phyloP scores from a whole-genome alignment of 2,888 invertebrate genomes.

The Phlogophora meticulosa region DNA sequence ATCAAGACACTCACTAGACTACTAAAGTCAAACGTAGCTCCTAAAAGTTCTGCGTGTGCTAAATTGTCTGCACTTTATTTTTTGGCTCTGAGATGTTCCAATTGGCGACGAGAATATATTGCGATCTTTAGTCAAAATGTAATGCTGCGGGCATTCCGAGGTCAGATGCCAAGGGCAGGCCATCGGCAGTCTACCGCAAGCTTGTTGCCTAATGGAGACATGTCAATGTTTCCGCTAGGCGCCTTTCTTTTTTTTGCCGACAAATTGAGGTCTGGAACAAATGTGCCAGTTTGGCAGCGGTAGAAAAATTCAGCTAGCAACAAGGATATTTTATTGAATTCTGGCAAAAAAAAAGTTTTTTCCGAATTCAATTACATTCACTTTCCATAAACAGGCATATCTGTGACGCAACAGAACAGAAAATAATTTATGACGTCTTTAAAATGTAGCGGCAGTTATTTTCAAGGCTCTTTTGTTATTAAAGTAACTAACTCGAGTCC shows the following conservation, averaged over 20 bases:
- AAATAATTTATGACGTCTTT: too few relatives aligned
- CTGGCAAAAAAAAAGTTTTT: too few relatives aligned
- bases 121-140: conserved; percentile 28
- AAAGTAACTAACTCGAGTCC: too few relatives aligned
- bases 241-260: conserved; percentile 44
- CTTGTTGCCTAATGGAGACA: conserved; percentile 40
- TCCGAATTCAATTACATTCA: neutral
- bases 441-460: conserved; percentile 1
- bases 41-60: neutral
- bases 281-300: neutral
- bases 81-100: conserved; percentile 30
- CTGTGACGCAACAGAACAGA: neutral
- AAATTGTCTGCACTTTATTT: neutral
- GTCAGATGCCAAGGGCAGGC: conserved; percentile 50
- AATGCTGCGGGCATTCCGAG: conserved; percentile 51
- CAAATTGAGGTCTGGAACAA: conserved; percentile 28
- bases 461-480: neutral
- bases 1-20: neutral
- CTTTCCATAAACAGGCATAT: neutral
- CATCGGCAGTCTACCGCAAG: conserved; percentile 46
- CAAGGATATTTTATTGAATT: neutral
- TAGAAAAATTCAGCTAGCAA: conserved; percentile 11
- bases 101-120: conserved; percentile 19
- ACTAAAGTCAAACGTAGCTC: neutral
- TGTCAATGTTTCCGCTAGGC: conserved; percentile 37